Base-by-base conservation (phyloP, 2,797 vertebrate genomes). In the Poecilia wingei region DNA sequence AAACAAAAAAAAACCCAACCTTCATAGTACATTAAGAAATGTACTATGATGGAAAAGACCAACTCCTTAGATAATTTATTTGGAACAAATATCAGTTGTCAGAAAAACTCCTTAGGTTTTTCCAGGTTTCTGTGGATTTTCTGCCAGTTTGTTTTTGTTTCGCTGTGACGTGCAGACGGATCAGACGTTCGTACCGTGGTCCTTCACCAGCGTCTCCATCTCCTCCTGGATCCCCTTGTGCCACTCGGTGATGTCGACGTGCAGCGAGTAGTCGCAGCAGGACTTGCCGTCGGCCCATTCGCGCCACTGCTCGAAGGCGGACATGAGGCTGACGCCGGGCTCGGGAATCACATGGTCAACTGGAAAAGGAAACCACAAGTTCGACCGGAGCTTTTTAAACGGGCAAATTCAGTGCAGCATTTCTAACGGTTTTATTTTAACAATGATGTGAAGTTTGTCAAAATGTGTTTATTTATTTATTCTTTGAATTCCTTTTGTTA, bases 201-300 rank as follows among this genome's bases (percentile, higher is more conserved):
- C 98, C 93, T 99, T 99, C 74, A 99, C 97, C 22, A 99, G 96
- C 0, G 96, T 87, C 91, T 99, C 98, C 98, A 99, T 99, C 85
- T 99, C 98, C 77, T 99, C 98, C 93, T 98, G 97, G 77, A 99
- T 94, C 0, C 98, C 98, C 82, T 96, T 97, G 86, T 99, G 98
- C 98, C 98, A 99, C 92, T 99, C 97, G 0, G 96, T 99, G 95
- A 99, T 96, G 88, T 99, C 98, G 86, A 99, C 91, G 0, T 99
- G 98, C 94, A 99, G 96, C 1, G 98, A 99, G 92, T 98, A 99
- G 94, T 99, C 98, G 0, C 98, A 99, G 95, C 98, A 99, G 33
- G 97, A 96, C 92, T 99, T 99, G 94, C 96, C 95, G 93, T 99
- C 98, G 0, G 98, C 98, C 98, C 98, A 99, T 64, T 98, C 97